Conservation (phyloP, 2,888 invertebrate genomes). For the Clunio marinus region DNA sequence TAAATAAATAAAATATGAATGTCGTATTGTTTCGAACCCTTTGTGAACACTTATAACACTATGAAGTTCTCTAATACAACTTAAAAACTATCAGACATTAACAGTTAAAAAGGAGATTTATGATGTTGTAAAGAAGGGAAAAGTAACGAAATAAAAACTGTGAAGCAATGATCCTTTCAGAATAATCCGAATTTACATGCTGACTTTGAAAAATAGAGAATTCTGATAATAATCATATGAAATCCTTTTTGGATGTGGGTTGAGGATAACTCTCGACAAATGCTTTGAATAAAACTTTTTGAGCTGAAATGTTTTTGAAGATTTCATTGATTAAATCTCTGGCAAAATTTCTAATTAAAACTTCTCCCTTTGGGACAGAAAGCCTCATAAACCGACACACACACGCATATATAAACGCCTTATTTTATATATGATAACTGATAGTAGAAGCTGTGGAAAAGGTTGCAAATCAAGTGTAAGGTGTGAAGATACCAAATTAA, state of each 20-base stretch:
- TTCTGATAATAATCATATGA: no score
- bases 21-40: no score
- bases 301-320: background rate
- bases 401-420: no score
- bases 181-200: background rate
- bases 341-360: conserved; percentile 10
- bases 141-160: background rate
- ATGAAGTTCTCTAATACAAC: no score
- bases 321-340: background rate
- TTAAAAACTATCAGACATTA: no score
- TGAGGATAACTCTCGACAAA: background rate
- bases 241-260: no score
- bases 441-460: background rate
- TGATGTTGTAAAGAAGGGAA: background rate
- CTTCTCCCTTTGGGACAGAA: background rate
- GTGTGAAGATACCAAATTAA: conserved; percentile 17
- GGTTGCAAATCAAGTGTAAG: conserved; percentile 1
- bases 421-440: no score
- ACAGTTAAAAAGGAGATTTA: no score
- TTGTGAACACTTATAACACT: no score
- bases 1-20: no score
- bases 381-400: background rate
- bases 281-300: conserved; percentile 5
- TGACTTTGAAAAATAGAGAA: background rate
- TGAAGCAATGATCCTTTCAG: background rate